Evolutionary conservation across 2,113 vertebrate species (phyloP).

Genomic region (Trematomus loennbergii): DNA sequence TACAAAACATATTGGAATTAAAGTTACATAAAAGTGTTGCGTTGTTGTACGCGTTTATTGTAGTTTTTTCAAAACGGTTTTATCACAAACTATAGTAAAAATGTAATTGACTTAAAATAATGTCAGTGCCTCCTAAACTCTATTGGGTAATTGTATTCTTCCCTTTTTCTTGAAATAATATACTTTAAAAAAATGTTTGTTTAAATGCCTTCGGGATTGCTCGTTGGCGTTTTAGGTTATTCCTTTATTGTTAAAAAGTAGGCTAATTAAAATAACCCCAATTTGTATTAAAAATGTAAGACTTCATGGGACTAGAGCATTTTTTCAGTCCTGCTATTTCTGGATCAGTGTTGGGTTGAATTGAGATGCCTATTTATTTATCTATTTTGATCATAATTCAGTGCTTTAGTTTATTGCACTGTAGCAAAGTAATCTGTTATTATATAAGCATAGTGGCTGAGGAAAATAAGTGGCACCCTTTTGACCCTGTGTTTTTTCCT

Average conservation of each 20-base stretch:
- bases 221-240: background rate
- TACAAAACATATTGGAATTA: no score
- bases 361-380: no score
- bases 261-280: background rate
- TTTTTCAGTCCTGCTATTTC: background rate
- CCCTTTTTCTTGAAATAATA: no score
- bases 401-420: background rate
- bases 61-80: background rate
- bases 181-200: no score
- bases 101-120: no score
- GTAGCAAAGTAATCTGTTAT: background rate
- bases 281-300: background rate
- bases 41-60: no score
- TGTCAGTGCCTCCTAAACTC: no score
- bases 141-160: background rate
- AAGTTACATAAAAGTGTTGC: no score
- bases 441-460: background rate
- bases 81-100: background rate
- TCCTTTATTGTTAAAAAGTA: background rate
- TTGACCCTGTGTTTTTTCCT: no score
- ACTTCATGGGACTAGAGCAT: background rate
- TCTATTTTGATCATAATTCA: no score
- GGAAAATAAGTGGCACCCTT: background rate
- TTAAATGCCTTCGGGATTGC: no score
- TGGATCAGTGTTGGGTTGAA: background rate